Evolutionary conservation across 2,888 invertebrate species (phyloP), one percentile per base, ranked within the genome.

Genomic region (Athripsodes cinereus): DNA sequence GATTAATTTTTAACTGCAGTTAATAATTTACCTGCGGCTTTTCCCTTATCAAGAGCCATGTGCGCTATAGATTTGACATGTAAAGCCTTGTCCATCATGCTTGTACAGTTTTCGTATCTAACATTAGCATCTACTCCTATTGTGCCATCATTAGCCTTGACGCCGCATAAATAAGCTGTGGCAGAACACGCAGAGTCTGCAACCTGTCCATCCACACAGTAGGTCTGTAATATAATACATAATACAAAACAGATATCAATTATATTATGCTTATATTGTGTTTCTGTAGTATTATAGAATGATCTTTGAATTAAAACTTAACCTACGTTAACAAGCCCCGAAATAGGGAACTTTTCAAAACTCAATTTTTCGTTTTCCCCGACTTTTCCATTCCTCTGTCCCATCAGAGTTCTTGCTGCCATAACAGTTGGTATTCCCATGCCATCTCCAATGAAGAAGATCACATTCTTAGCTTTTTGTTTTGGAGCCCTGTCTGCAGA

Each of bases 401-500:
- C 88, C 44, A 80, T 78, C 67, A 83, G 85, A 0, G 84, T 84
- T 65, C 90, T 78, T 0, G 88, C 82, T 0, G 88, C 89, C 67
- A 87, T 84, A 16, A 89, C 71, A 0, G 90, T 90, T 0, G 88
- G 80, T 50, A 89, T 69, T 0, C 88, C 87, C 89, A 91, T 88
- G 0, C 90, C 91, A 69, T 91, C 91, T 0, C 90, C 90, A 47
- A 90, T 72, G 66, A 87, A 88, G 64, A 87, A 67, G 52, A 88
- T 85, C 0, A 88, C 82, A 69, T 90, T 90, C 69, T 85, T 87
- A 0, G 88, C 87, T 62, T 74, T 74, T 48, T 80, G 8, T 2
- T 35, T 50, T 3, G 20, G 2, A 8, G 34, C 10, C 3, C 22
- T 50, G 2, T 16, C 20, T 8, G 22, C 22, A 5, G 34, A 18